Evolutionary conservation across 2,888 invertebrate genomes (phyloP), one percentile per base, ranked within the genome.

Genomic region (Hermaeophaga mercurialis): DNA sequence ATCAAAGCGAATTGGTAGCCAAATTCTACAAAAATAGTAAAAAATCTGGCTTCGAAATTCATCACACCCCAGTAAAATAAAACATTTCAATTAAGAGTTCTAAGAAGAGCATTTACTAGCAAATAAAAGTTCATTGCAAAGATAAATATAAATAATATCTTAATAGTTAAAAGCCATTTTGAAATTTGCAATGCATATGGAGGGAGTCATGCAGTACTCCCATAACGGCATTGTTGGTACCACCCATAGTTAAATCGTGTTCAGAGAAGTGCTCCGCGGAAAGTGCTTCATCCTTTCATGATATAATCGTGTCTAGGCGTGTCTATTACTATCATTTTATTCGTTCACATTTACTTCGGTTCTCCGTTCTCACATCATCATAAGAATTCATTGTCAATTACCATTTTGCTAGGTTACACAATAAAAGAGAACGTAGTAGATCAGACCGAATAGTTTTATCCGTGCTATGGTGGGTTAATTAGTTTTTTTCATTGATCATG

Each of bases 301-400:
- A 56, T 54, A 52, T 38, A 60, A 60, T 62, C 62, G 62, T 62
- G 62, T 54, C 57, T 59, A 62, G 62, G 62, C 62, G 62, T 62
- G 62, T 62, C 58, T 47, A 52, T 28, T 47, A 57, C 50, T 53
- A 53, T 53, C 47, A 43, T 57, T 53, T 57, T 57, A 57, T 57
- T 57, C 46, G 57, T 57, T 57, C 53, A 41, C 53, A 57, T 53
- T 57, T 46, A 53, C 46, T 14, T 41, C 12, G 43, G 41, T 50
- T 50, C 36, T 41, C 14, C 41, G 41, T 41, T 48, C 36, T 41
- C 50, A 15, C 19, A 50, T 50, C 43, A 41, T 41, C 50, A 50
- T 50, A 31, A 43, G 43, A 50, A 43, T 41, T 31, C 19, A 49
- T 49, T 41, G 49, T 49, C 39, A 39, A 50, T 36, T 50, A 38